phyloP scores from a whole-genome alignment of 2,113 vertebrate species.

The Colaptes auratus region DNA sequence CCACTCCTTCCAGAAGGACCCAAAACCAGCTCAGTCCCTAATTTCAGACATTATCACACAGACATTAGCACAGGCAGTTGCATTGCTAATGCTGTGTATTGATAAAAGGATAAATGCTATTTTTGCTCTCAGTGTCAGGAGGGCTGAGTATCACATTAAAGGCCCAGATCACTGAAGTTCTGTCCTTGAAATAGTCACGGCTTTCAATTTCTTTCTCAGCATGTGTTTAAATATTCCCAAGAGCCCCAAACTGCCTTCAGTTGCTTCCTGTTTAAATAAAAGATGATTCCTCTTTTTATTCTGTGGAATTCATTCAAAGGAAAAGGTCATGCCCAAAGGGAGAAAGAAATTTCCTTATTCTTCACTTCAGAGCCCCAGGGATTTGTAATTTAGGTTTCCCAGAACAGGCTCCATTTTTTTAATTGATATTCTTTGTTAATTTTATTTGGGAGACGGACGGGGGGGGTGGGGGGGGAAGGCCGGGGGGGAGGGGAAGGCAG shows the following conservation, averaged over 20 bases:
- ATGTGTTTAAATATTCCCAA: conserved; percentile 72
- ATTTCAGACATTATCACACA: conserved; percentile 43
- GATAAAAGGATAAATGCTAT: conserved; percentile 62
- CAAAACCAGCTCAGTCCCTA: background rate
- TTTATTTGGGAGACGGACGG: background rate
- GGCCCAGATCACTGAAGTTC: background rate
- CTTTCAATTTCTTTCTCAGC: conserved; percentile 72
- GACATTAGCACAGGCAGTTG: conserved; percentile 13
- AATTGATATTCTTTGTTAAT: conserved; percentile 42
- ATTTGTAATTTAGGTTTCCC: conserved; percentile 69
- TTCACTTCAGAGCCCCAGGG: conserved; percentile 59
- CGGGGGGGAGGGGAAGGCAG: no score
- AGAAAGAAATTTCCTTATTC: conserved; percentile 74
- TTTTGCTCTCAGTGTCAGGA: conserved; percentile 46
- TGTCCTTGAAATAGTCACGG: conserved; percentile 67
- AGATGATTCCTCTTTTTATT: conserved; percentile 71
- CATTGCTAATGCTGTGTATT: conserved; percentile 26
- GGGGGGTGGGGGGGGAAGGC: no score
- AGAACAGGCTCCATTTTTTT: conserved; percentile 4
- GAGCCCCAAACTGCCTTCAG: conserved; percentile 60
- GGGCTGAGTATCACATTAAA: conserved; percentile 47
- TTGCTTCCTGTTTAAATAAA: conserved; percentile 76
- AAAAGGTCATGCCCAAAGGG: conserved; percentile 71
- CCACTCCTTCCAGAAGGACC: conserved; percentile 20
- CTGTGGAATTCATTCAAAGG: conserved; percentile 65